These are phyloP conservation scores for Heliconius ismenius DNA, from an alignment of 2,888 invertebrate species.

Conservation along the genomic window DNA sequence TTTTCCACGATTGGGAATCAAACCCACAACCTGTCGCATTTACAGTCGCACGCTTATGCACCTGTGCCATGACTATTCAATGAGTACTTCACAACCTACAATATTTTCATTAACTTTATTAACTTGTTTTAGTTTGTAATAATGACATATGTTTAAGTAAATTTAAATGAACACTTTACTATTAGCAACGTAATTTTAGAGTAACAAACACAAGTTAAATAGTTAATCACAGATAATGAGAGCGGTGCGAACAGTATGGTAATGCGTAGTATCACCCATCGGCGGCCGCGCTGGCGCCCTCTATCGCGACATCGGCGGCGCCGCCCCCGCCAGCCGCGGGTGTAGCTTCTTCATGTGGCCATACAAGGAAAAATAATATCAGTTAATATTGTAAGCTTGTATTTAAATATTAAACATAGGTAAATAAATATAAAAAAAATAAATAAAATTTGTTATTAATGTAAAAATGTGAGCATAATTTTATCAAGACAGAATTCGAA, in stretches of 20 bases:
- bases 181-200: constrained; percentile 17
- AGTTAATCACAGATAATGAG: constrained; percentile 62
- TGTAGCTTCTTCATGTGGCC: constrained; percentile 40
- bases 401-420: not conserved
- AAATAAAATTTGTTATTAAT: no score
- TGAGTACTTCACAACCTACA: not conserved
- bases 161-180: constrained; percentile 7
- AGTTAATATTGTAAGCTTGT: constrained; percentile 1
- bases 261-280: constrained; percentile 67
- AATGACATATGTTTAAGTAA: not conserved
- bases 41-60: no score
- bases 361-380: constrained; percentile 26
- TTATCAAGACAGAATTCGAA: not conserved
- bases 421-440: no score
- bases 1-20: no score
- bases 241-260: constrained; percentile 69
- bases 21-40: no score
- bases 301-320: constrained; percentile 73
- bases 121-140: not conserved
- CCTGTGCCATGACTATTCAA: no score
- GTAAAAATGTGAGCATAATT: not conserved
- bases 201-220: constrained; percentile 24
- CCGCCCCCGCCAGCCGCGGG: constrained; percentile 42
- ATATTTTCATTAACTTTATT: constrained; percentile 2
- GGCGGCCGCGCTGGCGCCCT: constrained; percentile 61